phyloP scores from a whole-genome alignment of 2,888 invertebrate genomes.

The Protodeltote pygarga region DNA sequence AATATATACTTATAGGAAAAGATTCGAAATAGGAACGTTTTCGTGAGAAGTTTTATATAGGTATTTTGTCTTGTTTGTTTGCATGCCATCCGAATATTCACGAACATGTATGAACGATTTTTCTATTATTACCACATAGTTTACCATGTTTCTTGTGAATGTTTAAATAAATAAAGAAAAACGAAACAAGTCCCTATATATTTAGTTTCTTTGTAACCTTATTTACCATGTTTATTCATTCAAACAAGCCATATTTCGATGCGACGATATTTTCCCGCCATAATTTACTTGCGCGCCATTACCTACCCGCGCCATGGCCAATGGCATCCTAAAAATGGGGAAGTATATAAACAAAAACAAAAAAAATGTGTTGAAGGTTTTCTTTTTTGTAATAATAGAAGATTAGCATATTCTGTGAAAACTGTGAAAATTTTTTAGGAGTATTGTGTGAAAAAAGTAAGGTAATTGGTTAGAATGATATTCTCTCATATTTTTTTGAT shows the following conservation, averaged over 20 bases:
- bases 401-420: constrained; percentile 35
- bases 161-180: too few relatives aligned
- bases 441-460: neutral
- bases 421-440: constrained; percentile 5
- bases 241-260: constrained; percentile 21
- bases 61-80: too few relatives aligned
- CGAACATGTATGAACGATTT: too few relatives aligned
- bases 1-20: too few relatives aligned
- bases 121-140: too few relatives aligned
- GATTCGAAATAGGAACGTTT: too few relatives aligned
- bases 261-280: constrained; percentile 52
- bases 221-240: constrained; percentile 24
- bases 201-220: constrained; percentile 20
- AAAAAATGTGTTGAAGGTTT: constrained; percentile 25
- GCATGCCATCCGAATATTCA: too few relatives aligned
- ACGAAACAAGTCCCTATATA: constrained; percentile 6
- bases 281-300: constrained; percentile 59
- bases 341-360: constrained; percentile 36
- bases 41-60: too few relatives aligned
- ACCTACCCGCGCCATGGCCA: constrained; percentile 41
- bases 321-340: too few relatives aligned
- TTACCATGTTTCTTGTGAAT: too few relatives aligned
- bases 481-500: too few relatives aligned
- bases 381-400: constrained; percentile 33
- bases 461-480: too few relatives aligned